A percentile compares a stretch with the other conserved stretches of the same genome.
Conservation (phyloP, 2,888 invertebrate species). For the Ypsolopha sequella region DNA sequence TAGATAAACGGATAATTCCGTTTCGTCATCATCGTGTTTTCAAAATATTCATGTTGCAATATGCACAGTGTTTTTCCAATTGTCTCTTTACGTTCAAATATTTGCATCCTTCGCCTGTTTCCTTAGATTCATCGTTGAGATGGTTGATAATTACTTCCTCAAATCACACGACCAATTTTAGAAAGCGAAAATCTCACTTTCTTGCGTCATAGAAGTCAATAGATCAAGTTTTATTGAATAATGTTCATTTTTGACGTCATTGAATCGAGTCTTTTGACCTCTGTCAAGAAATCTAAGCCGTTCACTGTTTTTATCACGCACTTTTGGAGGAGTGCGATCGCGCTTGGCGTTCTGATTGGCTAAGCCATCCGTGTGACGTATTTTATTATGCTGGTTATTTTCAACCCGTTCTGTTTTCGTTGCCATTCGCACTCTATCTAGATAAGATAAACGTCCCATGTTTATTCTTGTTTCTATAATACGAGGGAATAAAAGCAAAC, state of each 20-base stretch:
- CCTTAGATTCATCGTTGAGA: neutral
- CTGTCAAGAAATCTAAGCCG: conserved; percentile 12
- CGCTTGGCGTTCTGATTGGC: conserved; percentile 34
- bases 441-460: conserved; percentile 31
- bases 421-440: conserved; percentile 25
- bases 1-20: neutral
- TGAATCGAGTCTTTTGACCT: conserved; percentile 29
- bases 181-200: neutral
- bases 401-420: conserved; percentile 29
- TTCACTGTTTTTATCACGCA: conserved; percentile 26
- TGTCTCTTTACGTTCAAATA: neutral
- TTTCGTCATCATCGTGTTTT: no score
- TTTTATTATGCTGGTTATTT: conserved; percentile 37
- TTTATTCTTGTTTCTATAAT: neutral
- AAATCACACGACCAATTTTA: neutral
- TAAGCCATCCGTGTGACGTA: conserved; percentile 33
- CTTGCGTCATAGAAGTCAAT: neutral
- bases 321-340: conserved; percentile 49
- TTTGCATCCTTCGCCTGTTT: neutral
- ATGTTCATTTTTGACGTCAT: conserved; percentile 1
- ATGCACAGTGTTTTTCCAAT: neutral
- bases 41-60: neutral
- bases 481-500: neutral
- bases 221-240: neutral
- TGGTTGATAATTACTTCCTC: neutral